phyloP scores from a whole-genome alignment of 2,888 invertebrate species.

The Sicus ferrugineus region DNA sequence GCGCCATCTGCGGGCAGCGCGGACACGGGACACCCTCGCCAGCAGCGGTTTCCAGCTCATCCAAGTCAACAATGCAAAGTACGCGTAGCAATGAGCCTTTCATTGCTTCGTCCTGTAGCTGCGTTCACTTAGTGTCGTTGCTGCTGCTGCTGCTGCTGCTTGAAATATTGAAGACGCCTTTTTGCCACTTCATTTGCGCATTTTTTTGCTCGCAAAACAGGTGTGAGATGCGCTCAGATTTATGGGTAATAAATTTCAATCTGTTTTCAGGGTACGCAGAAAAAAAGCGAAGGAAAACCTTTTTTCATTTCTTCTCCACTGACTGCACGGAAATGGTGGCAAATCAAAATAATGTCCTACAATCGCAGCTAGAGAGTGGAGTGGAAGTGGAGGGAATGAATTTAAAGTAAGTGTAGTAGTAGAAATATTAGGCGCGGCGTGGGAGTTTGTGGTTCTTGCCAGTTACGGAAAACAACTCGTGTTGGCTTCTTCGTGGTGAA shows the following conservation, averaged over 20 bases:
- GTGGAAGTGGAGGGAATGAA: no score
- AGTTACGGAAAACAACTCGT: no score
- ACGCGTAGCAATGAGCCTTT: background rate
- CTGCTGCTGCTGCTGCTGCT: background rate
- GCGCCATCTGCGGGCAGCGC: constrained; percentile 9
- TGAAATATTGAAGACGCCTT: background rate
- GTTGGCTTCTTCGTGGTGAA: no score
- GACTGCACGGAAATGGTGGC: no score
- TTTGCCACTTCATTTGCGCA: constrained; percentile 14
- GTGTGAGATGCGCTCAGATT: constrained; percentile 58
- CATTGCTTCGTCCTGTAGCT: background rate
- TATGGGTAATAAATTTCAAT: constrained; percentile 63
- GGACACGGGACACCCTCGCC: background rate
- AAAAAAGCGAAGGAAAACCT: no score
- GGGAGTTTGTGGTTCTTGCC: no score
- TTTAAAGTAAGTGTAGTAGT: no score
- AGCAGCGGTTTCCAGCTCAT: background rate
- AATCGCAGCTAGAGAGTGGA: no score
- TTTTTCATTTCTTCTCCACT: no score
- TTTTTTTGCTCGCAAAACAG: constrained; percentile 43
- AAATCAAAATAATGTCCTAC: no score
- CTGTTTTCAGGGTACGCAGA: constrained; percentile 43
- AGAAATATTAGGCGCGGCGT: no score
- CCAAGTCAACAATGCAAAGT: background rate
- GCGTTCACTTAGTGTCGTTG: background rate